Base-by-base conservation (phyloP, 2,113 vertebrate genomes). In the Chaenogobius annularis region DNA sequence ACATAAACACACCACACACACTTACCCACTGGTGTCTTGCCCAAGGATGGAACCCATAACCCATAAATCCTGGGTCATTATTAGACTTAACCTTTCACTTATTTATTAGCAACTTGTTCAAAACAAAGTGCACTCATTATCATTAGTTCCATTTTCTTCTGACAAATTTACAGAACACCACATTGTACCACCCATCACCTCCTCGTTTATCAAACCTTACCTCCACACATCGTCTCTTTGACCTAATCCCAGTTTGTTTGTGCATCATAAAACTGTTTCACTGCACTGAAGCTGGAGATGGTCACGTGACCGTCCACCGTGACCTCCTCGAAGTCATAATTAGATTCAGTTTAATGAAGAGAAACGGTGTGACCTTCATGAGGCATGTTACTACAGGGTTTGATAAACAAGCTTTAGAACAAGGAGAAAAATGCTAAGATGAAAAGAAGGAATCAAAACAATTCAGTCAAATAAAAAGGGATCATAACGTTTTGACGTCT, bases 261-360 rank as follows among this genome's bases (percentile, higher is more conserved):
- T 31, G 12, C 56, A 31, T 59, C 56, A 59, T 59, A 23, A 35
- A 31, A 31, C 26, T 4, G 4, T 31, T 31, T 31, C 26, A 62
- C 59, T 19, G 5, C 63, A 12, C 63, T 12, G 12, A 22, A 46
- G 17, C 26, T 37, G 14, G 14, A 63, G 31, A 26, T 63, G 61
- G 47, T 54, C 22, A 10, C 72, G 9, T 66, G 59, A 62, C 15
- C 35, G 23, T 59, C 54, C 22, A 23, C 13, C 0, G 58, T 61
- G 58, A 61, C 58, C 58, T 19, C 58, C 7, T 61, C 58, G 9
- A 23, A 35, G 20, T 56, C 54, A 56, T 12, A 76, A 81, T 77
- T 67, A 63, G 61, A 77, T 62, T 48, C n/a, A 56, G 47, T 62
- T 22, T 77, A 68, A 77, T 74, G 68, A 50, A 70, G 63, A 70